Base-by-base conservation (phyloP, 1,140 invertebrate species). In the Trigoniulus corallinus region DNA sequence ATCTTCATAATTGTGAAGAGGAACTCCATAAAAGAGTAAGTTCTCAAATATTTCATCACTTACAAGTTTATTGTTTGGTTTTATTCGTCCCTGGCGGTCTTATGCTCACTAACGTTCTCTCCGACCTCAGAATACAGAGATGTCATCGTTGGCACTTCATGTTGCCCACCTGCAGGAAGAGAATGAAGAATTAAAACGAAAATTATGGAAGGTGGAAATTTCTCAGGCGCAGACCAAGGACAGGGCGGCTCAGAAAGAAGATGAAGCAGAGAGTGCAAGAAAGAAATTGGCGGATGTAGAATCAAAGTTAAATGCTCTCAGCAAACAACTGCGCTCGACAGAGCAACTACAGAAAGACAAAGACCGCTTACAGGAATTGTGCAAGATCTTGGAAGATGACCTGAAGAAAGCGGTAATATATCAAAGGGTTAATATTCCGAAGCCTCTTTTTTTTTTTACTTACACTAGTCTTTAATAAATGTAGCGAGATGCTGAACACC, bases 401-500 rank as follows among this genome's bases (percentile, higher is more conserved):
- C 26, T 47, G 20, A 20, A 23, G 20, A 47, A 47, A 26, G 26
- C 21, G 45, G 45, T 47, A 47, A 47, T 12, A 44, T 13, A 44
- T 13, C 12, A 20, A 10, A 44, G 12, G 12, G 7, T 44, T 44
- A 20, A 20, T 13, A 44, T 44, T n/a, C 7, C 7, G 21, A 44
- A 7, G n/a, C n/a, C n/a, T n/a, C n/a, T n/a, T n/a, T n/a, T n/a
- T n/a, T n/a, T n/a, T n/a, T n/a, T n/a, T n/a, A n/a, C n/a, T n/a
- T n/a, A n/a, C n/a, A n/a, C n/a, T n/a, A n/a, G n/a, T n/a, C n/a
- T 39, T 39, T 39, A 39, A 13, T 13, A 39, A 12, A 24, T 37
- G 46, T 24, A 51, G 49, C 25, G 23, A 26, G 49, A 46, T 15
- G 23, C 3, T 26, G 49, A 51, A 51, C 7, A 29, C 3, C 25